Conservation (phyloP, 64 coral and sea anemone genomes). For the Orbicella faveolata region DNA sequence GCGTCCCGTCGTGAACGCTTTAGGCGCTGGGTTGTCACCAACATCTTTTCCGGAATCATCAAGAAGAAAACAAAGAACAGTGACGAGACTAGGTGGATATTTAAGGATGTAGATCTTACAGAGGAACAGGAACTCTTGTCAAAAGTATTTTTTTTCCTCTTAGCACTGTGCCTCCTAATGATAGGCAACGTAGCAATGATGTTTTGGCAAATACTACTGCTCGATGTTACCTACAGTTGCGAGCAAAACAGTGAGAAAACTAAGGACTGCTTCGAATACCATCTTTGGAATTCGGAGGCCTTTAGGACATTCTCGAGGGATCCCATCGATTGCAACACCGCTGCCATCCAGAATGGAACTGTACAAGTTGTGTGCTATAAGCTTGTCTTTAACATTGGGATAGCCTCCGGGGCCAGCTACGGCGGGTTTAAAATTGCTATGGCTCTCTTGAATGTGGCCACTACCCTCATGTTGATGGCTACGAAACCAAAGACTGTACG, state of each 20-base stretch:
- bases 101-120: neutral
- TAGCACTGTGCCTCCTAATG: neutral
- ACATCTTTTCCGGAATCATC: neutral
- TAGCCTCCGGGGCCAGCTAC: slow-evolving; percentile 9
- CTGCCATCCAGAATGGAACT: neutral
- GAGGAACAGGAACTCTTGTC: neutral
- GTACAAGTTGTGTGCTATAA: neutral
- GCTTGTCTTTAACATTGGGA: slow-evolving; percentile 14
- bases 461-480: neutral
- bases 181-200: neutral
- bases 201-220: neutral
- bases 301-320: neutral
- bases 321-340: neutral
- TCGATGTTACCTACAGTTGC: slow-evolving; percentile 9
- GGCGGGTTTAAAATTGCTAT: neutral
- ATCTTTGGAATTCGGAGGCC: neutral
- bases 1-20: neutral
- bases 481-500: neutral
- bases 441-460: neutral
- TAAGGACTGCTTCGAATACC: slow-evolving; percentile 35
- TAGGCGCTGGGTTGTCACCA: neutral
- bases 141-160: neutral
- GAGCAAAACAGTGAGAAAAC: neutral
- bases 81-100: neutral
- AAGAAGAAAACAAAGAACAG: neutral